These are phyloP conservation scores for Papilio xuthus DNA, from an alignment of 1,140 invertebrate species.

Conservation along the genomic window DNA sequence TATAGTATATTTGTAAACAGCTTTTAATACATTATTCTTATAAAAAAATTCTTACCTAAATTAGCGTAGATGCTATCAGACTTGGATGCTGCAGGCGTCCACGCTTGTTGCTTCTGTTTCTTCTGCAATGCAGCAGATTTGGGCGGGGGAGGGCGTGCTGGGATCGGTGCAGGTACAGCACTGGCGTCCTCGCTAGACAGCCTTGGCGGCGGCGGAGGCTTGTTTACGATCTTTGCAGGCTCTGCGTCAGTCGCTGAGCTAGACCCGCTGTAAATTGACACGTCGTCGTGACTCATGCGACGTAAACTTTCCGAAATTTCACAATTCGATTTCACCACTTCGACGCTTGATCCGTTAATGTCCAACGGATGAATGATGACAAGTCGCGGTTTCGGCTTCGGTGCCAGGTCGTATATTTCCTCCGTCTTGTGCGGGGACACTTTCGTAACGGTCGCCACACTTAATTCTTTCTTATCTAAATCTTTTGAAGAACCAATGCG, in stretches of 20 bases:
- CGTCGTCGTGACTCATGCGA: conserved; percentile 74
- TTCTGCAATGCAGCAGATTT: conserved; percentile 84
- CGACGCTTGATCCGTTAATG: conserved; percentile 89
- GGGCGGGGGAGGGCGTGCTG: conserved; percentile 86
- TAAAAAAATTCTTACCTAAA: conserved; percentile 83
- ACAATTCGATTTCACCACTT: conserved; percentile 86
- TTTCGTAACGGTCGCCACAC: conserved; percentile 68
- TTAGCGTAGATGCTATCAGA: conserved; percentile 88
- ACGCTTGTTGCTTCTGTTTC: conserved; percentile 83
- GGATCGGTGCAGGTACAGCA: conserved; percentile 81
- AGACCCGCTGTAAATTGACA: conserved; percentile 79
- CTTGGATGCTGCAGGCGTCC: conserved; percentile 75
- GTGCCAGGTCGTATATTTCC: conserved; percentile 81
- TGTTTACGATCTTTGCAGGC: conserved; percentile 65
- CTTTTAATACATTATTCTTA: background rate
- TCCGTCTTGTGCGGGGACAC: conserved; percentile 75
- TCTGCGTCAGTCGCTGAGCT: conserved; percentile 77
- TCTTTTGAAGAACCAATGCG: conserved; percentile 88
- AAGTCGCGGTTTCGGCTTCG: conserved; percentile 85
- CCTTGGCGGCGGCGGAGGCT: conserved; percentile 81
- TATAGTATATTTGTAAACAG: background rate
- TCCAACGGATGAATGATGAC: conserved; percentile 95
- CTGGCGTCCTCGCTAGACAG: conserved; percentile 81
- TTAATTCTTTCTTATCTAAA: conserved; percentile 82
- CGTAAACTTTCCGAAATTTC: conserved; percentile 74